These are phyloP conservation scores for Rhyacophila brunnea DNA, from an alignment of 1,140 invertebrate species.

Conservation along the genomic window DNA sequence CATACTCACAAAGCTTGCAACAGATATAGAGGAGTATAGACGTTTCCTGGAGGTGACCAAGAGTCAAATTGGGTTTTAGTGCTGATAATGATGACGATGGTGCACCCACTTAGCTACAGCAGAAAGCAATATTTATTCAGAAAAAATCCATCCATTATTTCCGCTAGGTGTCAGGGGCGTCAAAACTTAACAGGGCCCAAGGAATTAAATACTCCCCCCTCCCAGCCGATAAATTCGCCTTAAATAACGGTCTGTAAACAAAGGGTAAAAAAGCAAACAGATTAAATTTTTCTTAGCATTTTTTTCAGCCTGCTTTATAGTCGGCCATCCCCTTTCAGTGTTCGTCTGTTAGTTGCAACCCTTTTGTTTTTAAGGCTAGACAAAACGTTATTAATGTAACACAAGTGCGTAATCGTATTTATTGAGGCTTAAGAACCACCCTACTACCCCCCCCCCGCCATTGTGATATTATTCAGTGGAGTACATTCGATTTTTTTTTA, in stretches of 20 bases:
- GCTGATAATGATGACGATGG: no score
- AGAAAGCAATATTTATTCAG: no score
- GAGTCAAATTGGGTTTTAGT: no score
- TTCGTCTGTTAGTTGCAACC: constrained; percentile 3
- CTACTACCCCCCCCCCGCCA: background rate
- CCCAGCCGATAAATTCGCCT: constrained; percentile 29
- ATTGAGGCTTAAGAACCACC: constrained; percentile 34
- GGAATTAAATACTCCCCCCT: background rate
- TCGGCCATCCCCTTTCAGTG: constrained; percentile 8
- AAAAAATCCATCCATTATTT: no score
- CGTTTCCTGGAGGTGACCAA: no score
- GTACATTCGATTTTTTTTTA: background rate
- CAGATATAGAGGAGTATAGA: no score
- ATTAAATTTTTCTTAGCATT: constrained; percentile 30
- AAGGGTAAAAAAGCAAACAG: constrained; percentile 26
- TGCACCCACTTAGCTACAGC: no score
- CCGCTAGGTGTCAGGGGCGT: no score
- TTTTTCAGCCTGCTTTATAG: constrained; percentile 16
- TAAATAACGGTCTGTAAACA: constrained; percentile 34
- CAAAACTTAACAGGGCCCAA: no score
- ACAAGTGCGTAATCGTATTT: constrained; percentile 36
- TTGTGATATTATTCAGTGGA: background rate
- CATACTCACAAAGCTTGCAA: no score
- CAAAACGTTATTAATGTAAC: constrained; percentile 36
- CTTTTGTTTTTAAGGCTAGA: constrained; percentile 24